Evolutionary conservation across 2,888 invertebrate species (phyloP).

Genomic region (Aelia acuminata): DNA sequence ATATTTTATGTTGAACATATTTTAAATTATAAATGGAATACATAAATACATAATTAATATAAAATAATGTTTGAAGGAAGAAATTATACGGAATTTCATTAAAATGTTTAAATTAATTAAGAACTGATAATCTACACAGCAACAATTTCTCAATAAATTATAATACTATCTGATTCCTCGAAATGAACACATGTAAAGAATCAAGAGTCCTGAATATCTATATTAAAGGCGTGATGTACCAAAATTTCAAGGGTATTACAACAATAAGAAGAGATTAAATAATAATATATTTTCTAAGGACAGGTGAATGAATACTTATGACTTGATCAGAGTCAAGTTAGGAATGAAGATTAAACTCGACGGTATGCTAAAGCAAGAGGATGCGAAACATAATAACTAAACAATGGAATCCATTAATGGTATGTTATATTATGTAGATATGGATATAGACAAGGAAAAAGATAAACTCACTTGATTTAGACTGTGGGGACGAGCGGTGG

Average conservation of each 20-base stretch:
- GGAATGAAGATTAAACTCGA: not conserved
- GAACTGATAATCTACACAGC: not conserved
- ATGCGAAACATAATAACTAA: too few relatives aligned
- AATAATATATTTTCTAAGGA: not conserved
- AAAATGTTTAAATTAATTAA: not conserved
- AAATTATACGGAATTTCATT: not conserved
- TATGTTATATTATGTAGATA: too few relatives aligned
- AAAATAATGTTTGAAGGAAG: too few relatives aligned
- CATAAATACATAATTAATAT: too few relatives aligned
- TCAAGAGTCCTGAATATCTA: not conserved
- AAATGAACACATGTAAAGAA: not conserved
- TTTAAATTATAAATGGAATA: too few relatives aligned
- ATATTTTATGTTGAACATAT: too few relatives aligned
- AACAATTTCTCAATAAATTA: not conserved
- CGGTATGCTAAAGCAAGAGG: not conserved
- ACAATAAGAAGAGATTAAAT: not conserved
- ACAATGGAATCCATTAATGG: constrained; percentile 31
- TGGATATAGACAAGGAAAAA: too few relatives aligned
- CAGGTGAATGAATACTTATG: not conserved
- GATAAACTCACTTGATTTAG: constrained; percentile 41
- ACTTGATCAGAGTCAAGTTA: not conserved
- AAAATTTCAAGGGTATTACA: not conserved
- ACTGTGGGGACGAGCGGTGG: not conserved
- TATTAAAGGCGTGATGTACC: not conserved
- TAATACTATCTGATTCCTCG: not conserved